Evolutionary conservation across 2,797 vertebrate species (phyloP).

Genomic region (Chrosomus eos): DNA sequence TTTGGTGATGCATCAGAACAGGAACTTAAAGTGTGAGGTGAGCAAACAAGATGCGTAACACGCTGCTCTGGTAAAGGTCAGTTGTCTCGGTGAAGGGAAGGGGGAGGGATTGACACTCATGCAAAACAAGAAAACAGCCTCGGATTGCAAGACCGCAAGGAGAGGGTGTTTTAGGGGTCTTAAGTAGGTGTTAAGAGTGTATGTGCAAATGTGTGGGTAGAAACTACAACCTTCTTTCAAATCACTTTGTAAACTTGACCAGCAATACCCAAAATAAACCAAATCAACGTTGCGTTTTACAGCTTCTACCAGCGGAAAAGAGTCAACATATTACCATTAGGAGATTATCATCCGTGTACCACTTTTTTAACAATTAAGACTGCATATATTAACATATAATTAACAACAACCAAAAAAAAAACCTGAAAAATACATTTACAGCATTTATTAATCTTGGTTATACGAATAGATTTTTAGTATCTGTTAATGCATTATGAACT

Average conservation of each 20-base stretch:
- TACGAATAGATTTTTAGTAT: background rate
- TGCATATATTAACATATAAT: background rate
- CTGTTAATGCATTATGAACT: background rate
- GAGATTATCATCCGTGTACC: background rate
- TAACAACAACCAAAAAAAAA: too few relatives aligned
- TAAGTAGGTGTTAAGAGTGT: slow-evolving; percentile 18
- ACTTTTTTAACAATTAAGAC: background rate
- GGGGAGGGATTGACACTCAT: slow-evolving; percentile 47
- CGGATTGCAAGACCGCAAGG: slow-evolving; percentile 28
- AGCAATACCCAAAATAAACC: slow-evolving; percentile 21
- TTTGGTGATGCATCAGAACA: slow-evolving; percentile 5
- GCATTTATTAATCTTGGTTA: background rate
- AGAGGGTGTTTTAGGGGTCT: slow-evolving; percentile 41
- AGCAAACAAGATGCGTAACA: background rate
- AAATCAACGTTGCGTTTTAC: background rate
- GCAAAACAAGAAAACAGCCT: slow-evolving; percentile 55
- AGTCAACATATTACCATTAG: background rate
- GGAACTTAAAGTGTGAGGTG: slow-evolving; percentile 21
- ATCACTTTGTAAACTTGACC: slow-evolving; percentile 1
- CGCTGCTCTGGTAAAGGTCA: slow-evolving; percentile 55
- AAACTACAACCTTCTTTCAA: background rate
- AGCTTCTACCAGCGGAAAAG: background rate
- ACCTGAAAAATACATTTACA: background rate
- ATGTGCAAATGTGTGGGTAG: background rate
- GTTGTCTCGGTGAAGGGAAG: slow-evolving; percentile 41